Percentiles rank a stretch among this genome's conserved stretches.
phyloP scores from a whole-genome alignment of 2,797 vertebrate genomes.

The Acipenser oxyrinchus region DNA sequence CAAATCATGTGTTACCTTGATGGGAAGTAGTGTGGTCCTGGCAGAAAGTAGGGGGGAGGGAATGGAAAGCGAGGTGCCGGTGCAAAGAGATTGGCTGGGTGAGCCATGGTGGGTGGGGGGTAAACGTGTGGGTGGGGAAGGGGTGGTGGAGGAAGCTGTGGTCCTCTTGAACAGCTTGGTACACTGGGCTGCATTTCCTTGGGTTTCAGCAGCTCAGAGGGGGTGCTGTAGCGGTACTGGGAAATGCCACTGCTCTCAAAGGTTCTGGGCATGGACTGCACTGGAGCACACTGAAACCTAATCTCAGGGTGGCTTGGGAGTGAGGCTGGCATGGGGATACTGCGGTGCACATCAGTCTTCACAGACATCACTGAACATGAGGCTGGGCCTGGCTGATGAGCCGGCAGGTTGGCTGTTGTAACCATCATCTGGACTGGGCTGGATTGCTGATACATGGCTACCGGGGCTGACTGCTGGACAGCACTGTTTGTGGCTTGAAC shows the following conservation, averaged over 20 bases:
- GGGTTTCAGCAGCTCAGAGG: constrained; percentile 34
- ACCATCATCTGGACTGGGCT: constrained; percentile 39
- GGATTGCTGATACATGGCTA: constrained; percentile 50
- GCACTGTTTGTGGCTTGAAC: constrained; percentile 39
- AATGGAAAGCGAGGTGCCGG: constrained; percentile 39
- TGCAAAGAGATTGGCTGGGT: constrained; percentile 34
- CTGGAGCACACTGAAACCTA: constrained; percentile 37
- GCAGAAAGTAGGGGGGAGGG: constrained; percentile 44
- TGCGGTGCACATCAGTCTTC: constrained; percentile 34
- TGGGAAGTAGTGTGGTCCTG: constrained; percentile 47
- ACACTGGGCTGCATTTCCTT: constrained; percentile 37
- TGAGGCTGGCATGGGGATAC: constrained; percentile 31
- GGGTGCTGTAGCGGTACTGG: constrained; percentile 35
- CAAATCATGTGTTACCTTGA: constrained; percentile 51
- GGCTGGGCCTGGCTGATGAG: constrained; percentile 36
- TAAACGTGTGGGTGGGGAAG: constrained; percentile 42
- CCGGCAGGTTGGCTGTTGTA: constrained; percentile 37
- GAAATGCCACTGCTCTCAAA: constrained; percentile 35
- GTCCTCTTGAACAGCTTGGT: constrained; percentile 38
- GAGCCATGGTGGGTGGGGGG: constrained; percentile 35
- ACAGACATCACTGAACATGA: constrained; percentile 21
- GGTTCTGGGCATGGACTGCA: constrained; percentile 41
- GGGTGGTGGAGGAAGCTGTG: constrained; percentile 38
- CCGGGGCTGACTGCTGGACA: constrained; percentile 39
- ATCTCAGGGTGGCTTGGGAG: constrained; percentile 30